Evolutionary conservation across 2,797 vertebrate genomes (phyloP), one percentile per base, ranked within the genome.

Genomic region (Agapornis canus): DNA sequence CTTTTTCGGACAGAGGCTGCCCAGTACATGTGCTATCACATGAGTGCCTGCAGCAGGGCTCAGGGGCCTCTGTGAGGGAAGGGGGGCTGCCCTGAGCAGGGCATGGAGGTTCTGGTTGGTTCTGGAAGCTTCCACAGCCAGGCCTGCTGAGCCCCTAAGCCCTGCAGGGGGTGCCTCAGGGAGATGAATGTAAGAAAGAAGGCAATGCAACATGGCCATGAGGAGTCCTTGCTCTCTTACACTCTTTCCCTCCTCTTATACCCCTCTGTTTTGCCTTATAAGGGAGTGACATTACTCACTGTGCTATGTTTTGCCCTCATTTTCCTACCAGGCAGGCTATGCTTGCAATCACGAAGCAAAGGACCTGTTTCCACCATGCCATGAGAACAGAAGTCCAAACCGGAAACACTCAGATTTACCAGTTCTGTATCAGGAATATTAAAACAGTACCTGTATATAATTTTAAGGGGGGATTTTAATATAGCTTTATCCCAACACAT

Each of bases 21-120:
- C 42, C 35, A 4, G 40, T 7, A 13, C 0, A 0, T 1, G 18
- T 17, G 21, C 13, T 18, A 1, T 26, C 2, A 3, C 4, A 0
- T 0, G 11, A 9, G 2, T 17, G 15, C 35, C 29, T 0, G 1
- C 25, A 2, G 19, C 1, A 2, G 17, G 3, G 35, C 45, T 7
- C 42, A 54, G 63, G 43, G 40, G 22, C 2, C 32, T 4, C 54
- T 26, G 79, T 40, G 64, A 56, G 70, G 66, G 3, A 1, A 0
- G 18, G 3, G 2, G 22, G 27, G 13, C 56, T 23, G 47, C 29
- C 27, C 14, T 0, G 2, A 10, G 25, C 10, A 0, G 6, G 27
- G 22, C 16, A 1, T 2, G 0, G 49, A 27, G 4, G n/a, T 27
- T 63, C 60, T 2, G 1, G 61, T 3, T 32, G 6, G 48, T 29